Percentiles rank a stretch among this genome's conserved stretches.
Evolutionary conservation across 64 coral and sea anemone species (phyloP).

Genomic region (Stichodactyla mertensii): DNA sequence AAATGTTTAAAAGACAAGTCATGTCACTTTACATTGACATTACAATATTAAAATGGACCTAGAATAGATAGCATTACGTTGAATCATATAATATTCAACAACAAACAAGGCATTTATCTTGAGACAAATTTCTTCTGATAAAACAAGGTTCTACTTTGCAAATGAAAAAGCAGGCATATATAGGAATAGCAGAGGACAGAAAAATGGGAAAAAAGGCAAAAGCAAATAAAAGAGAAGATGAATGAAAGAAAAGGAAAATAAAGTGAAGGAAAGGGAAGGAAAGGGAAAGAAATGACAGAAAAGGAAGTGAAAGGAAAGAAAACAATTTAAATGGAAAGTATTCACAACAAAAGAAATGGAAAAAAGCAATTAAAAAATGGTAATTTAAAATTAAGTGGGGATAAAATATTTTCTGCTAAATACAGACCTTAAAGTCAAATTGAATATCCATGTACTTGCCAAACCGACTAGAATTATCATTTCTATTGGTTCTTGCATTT

Average conservation of each 20-base stretch:
- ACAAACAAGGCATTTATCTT: too few relatives aligned
- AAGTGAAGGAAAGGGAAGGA: not conserved
- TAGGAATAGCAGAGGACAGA: not conserved
- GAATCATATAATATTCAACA: too few relatives aligned
- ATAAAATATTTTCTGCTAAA: not conserved
- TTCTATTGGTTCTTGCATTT: conserved; percentile 96
- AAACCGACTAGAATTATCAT: conserved; percentile 99
- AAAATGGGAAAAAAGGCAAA: not conserved
- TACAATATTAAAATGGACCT: too few relatives aligned
- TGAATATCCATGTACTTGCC: conserved; percentile 99
- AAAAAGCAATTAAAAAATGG: not conserved
- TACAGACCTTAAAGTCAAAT: conserved; percentile 94
- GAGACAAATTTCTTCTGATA: too few relatives aligned
- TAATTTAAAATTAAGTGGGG: not conserved
- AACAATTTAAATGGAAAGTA: too few relatives aligned
- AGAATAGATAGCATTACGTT: too few relatives aligned
- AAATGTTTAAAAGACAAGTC: not conserved
- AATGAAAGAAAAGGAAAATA: too few relatives aligned
- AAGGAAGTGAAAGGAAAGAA: too few relatives aligned
- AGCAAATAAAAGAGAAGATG: not conserved
- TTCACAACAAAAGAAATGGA: not conserved
- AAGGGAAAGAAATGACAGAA: too few relatives aligned
- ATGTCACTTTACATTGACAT: not conserved
- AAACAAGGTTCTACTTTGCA: not conserved
- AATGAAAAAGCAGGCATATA: not conserved